Percentiles rank a stretch among this genome's conserved stretches.
Conservation (phyloP, 2,797 vertebrate genomes). For the Pipistrellus pygmaeus region DNA sequence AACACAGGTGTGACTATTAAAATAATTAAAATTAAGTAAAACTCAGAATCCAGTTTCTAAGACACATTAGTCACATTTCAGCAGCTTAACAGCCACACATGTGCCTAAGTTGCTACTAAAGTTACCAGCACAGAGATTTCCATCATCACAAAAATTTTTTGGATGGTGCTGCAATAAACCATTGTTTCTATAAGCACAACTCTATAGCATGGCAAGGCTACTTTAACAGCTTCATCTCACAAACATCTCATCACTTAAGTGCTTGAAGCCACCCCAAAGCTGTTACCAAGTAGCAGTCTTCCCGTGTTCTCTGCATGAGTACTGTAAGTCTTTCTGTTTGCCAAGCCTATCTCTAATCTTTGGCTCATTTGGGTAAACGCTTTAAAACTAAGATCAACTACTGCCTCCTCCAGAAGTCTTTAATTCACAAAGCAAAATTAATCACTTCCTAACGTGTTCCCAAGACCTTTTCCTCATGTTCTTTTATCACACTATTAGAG, state of each 20-base stretch:
- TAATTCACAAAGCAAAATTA: slow-evolving; percentile 18
- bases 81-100: not conserved
- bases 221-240: not conserved
- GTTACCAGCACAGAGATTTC: not conserved
- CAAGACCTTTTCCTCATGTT: not conserved
- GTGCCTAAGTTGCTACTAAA: not conserved
- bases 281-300: not conserved
- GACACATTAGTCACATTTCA: slow-evolving; percentile 17
- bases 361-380: not conserved
- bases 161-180: not conserved
- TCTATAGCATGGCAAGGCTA: not conserved
- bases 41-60: slow-evolving; percentile 19
- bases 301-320: not conserved
- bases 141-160: not conserved
- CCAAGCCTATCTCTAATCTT: not conserved
- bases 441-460: not conserved
- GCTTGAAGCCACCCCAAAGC: not conserved
- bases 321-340: not conserved
- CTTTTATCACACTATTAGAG: not conserved
- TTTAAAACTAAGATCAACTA: not conserved
- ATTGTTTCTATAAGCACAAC: not conserved
- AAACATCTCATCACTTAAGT: not conserved
- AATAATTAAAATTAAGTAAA: slow-evolving; percentile 12
- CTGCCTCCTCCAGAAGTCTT: not conserved
- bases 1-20: not conserved